These are phyloP conservation scores for Lepilemur septentrionalis DNA, from an alignment of 2,797 vertebrate genomes.

Conservation along the genomic window DNA sequence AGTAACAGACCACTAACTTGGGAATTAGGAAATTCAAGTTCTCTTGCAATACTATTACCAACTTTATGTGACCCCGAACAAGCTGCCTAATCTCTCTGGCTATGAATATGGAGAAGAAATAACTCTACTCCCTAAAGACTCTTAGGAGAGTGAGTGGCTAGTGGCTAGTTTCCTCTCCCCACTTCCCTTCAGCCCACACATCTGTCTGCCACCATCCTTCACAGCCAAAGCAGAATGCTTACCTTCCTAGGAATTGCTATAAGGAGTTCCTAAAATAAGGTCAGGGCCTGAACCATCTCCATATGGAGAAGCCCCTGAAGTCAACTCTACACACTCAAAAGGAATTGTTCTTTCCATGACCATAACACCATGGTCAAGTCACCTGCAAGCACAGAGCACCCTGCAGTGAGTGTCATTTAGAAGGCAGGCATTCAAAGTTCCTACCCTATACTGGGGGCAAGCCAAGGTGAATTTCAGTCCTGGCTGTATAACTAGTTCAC, in stretches of 20 bases:
- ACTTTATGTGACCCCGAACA: slow-evolving; percentile 9
- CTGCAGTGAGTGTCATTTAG: neutral
- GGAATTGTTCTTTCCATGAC: neutral
- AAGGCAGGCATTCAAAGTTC: slow-evolving; percentile 20
- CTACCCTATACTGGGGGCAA: neutral
- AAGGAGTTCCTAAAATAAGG: neutral
- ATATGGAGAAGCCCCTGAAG: neutral
- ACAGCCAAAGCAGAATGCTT: slow-evolving; percentile 20
- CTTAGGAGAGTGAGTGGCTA: slow-evolving; percentile 3
- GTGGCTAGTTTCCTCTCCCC: neutral
- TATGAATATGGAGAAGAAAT: slow-evolving; percentile 7
- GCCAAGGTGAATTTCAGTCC: neutral
- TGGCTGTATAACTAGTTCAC: neutral
- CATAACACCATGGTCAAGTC: slow-evolving; percentile 32
- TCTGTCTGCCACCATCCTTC: neutral
- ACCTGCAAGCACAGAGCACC: neutral
- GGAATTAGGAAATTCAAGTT: slow-evolving; percentile 10
- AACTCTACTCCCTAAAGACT: slow-evolving; percentile 3
- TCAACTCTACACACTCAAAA: neutral
- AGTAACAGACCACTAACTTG: neutral
- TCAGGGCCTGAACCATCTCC: slow-evolving; percentile 8
- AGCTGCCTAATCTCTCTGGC: neutral
- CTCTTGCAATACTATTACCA: slow-evolving; percentile 29
- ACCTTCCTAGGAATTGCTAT: slow-evolving; percentile 32
- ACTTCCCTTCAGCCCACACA: neutral